Evolutionary conservation across 2,797 vertebrate species (phyloP), one percentile per base, ranked within the genome.

Genomic region (Octomys mimax): DNA sequence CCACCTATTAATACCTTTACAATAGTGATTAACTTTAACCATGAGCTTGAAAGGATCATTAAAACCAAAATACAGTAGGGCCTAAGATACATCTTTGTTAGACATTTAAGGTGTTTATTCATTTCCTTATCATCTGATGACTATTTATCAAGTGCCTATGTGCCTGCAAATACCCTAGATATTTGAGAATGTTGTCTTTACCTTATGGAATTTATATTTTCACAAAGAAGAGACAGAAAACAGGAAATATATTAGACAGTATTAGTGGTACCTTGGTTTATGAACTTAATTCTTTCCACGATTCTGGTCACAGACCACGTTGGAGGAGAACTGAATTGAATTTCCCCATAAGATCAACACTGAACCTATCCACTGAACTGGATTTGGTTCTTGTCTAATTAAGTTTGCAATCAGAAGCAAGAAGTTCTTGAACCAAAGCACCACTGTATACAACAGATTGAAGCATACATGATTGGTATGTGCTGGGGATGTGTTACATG

Each of bases 101-200:
- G n/a, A 68, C 2, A n/a, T 81, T 84, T 95, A 92, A 86, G 62
- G 36, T 82, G 86, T 52, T 83, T n/a, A 89, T 77, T 85, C 54
- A 78, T 70, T 64, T 42, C 57, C 26, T 21, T 75, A 70, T 84
- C 28, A 52, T 77, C 88, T 92, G 28, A 33, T 83, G 59, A 89
- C 26, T 81, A 75, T 52, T 80, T 80, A 71, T 75, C 78, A 13
- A 88, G 46, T 79, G 42, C 22, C 31, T 89, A 21, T 91, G 11
- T 71, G 3, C 22, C 64, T 87, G 33, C 5, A 28, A 81, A 24
- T 87, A 42, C 26, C 22, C 24, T 89, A 66, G 49, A 57, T 92
- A 42, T 36, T n/a, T 70, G n/a, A 52, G 75, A 77, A 62, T 64
- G 85, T 61, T 71, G n/a, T 52, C 70, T 75, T 39, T n/a, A 22